Base-by-base conservation (phyloP, 2,113 vertebrate genomes). In the Perca schrenkii region DNA sequence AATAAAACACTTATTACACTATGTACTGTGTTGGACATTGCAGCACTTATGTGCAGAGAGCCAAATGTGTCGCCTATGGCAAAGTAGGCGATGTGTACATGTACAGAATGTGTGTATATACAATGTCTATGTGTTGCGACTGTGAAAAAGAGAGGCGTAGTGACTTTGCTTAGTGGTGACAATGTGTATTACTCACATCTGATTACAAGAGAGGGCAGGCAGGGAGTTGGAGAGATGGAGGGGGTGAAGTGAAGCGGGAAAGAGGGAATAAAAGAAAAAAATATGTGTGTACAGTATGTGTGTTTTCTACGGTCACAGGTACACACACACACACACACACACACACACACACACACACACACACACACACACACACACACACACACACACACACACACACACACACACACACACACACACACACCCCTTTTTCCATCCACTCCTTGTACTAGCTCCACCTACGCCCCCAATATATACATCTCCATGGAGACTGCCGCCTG, bases 401-500 rank as follows among this genome's bases (percentile, higher is more conserved):
- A 49, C 21, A 36, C 50, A 47, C 52, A 53, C 36, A 21, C 25
- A 40, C 49, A 64, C 36, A 28, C 47, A 46, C n/a, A 49, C 21
- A 36, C 12, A 14, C 54, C 70, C 66, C 56, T 65, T 76, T 21
- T 21, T 65, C 64, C 64, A 66, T 74, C 70, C 82, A 70, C 67
- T 80, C 71, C 61, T 54, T 80, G 78, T 88, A 56, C 68, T 70
- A 83, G 31, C 67, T 86, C 86, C 88, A 80, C 67, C 72, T 83
- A 79, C 63, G 36, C 77, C 70, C 77, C 66, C 56, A 79, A 72
- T 86, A 84, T 91, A 87, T 86, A 88, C 90, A 95, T 95, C 94
- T 94, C 95, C 95, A 95, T 95, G 94, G 95, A 94, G 95, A 96
- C 94, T 73, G 93, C 93, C 92, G 94, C 95, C 91, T 95, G 95